Conservation (phyloP, 1,140 invertebrate species). For the Asobara japonica region DNA sequence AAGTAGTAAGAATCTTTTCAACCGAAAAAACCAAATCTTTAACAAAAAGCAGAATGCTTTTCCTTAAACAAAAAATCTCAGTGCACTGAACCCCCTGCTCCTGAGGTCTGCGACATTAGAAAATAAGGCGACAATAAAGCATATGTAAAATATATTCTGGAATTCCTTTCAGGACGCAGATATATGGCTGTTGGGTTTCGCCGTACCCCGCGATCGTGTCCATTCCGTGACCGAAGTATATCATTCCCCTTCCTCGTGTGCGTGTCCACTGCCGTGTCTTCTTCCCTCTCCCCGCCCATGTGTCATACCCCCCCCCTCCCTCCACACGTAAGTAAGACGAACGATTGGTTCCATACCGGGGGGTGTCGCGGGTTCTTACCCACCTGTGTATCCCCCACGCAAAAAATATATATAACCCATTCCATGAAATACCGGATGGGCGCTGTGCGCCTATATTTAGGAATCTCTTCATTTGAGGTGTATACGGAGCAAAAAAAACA, state of each 20-base stretch:
- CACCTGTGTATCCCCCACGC: constrained; percentile 38
- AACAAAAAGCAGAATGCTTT: no score
- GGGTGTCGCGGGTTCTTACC: constrained; percentile 22
- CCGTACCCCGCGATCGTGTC: constrained; percentile 55
- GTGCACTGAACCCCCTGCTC: neutral
- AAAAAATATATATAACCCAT: no score
- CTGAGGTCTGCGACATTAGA: constrained; percentile 21
- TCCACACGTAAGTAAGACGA: constrained; percentile 38
- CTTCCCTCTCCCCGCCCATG: constrained; percentile 13
- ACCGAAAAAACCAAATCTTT: no score
- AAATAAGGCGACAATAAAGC: constrained; percentile 65
- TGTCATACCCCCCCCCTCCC: neutral
- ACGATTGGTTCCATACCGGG: constrained; percentile 39
- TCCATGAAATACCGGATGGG: no score
- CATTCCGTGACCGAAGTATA: constrained; percentile 43
- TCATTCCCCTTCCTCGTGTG: constrained; percentile 22
- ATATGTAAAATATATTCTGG: constrained; percentile 69
- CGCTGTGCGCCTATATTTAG: no score
- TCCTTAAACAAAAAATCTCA: neutral
- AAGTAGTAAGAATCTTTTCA: no score
- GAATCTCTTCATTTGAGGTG: no score
- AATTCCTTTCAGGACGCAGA: constrained; percentile 67
- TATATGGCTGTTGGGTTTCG: constrained; percentile 60
- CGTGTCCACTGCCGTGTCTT: constrained; percentile 21
- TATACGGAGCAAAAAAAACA: no score